Evolutionary conservation across 2,888 invertebrate species (phyloP).

Genomic region (Nymphalis urticae): DNA sequence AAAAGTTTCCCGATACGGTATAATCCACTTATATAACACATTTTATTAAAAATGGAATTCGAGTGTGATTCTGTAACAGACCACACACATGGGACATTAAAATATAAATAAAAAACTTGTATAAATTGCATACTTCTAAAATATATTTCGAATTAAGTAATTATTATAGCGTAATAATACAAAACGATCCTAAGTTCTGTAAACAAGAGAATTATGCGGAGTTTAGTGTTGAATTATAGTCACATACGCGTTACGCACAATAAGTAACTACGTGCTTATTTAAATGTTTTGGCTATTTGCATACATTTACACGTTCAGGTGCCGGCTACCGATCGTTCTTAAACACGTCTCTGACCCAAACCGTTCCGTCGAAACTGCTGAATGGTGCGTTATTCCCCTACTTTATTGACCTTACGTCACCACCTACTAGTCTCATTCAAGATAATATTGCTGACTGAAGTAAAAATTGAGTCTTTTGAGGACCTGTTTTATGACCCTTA

Average conservation of each 20-base stretch:
- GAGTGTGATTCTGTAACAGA: too few relatives aligned
- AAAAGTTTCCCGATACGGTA: too few relatives aligned
- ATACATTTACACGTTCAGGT: constrained; percentile 47
- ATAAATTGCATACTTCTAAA: too few relatives aligned
- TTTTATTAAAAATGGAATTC: too few relatives aligned
- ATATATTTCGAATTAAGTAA: not conserved
- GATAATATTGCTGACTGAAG: constrained; percentile 37
- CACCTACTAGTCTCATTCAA: constrained; percentile 34
- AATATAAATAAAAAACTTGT: too few relatives aligned
- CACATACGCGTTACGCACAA: constrained; percentile 20
- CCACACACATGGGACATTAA: too few relatives aligned
- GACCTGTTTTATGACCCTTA: constrained; percentile 18
- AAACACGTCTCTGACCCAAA: constrained; percentile 36
- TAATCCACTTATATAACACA: too few relatives aligned
- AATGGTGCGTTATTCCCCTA: constrained; percentile 35
- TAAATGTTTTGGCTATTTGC: constrained; percentile 51
- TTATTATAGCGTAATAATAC: not conserved
- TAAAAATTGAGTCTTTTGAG: constrained; percentile 2
- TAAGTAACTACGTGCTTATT: constrained; percentile 38
- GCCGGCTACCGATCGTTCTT: constrained; percentile 33
- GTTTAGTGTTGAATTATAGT: constrained; percentile 29
- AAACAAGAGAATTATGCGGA: constrained; percentile 24
- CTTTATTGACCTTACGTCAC: constrained; percentile 44
- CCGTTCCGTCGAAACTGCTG: constrained; percentile 38
- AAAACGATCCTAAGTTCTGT: constrained; percentile 18